Evolutionary conservation across 2,797 vertebrate species (phyloP), one percentile per base, ranked within the genome.

Genomic region (Urophycis tenuis): DNA sequence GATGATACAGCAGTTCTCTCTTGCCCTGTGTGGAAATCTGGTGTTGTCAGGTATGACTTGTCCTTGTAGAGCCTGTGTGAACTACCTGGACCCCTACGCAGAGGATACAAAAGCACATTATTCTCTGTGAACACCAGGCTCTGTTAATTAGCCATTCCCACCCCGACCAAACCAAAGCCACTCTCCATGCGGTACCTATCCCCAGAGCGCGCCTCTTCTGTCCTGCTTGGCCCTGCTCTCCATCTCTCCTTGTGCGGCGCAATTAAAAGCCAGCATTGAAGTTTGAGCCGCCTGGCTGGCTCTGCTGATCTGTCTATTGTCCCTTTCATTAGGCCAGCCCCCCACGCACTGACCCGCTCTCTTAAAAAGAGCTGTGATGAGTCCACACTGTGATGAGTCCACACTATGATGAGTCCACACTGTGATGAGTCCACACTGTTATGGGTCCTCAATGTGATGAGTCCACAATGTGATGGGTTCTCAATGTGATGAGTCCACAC

Each of bases 281-380:
- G 83, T 94, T 94, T 94, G 92, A 93, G 92, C 92, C 90, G 84
- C 91, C 91, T 93, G 93, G 92, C 92, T 93, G 93, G 91, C 91
- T 94, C 93, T 92, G 91, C 95, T 93, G 93, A 94, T 94, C 92
- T 95, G 91, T 82, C 74, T 85, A 93, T 95, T 96, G 93, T 95
- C 90, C 91, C 92, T 94, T 95, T 95, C 93, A 95, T 95, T 93
- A 93, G 91, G 88, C 90, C 91, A 93, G 93, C 92, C 93, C 94
- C 92, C 78, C 29, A 88, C 88, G 2, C 90, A 88, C 90, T 91
- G 94, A 93, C 92, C 93, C 91, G 89, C 92, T 94, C 91, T 93
- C 81, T 93, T 89, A 83, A 90, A 92, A 92, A 93, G 89, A 89
- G 84, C 87, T 86, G 82, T 81, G 87, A 92, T 90, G 90, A 88